Base-by-base conservation (phyloP, 2,113 vertebrate genomes). In the Stictonetta naevosa region DNA sequence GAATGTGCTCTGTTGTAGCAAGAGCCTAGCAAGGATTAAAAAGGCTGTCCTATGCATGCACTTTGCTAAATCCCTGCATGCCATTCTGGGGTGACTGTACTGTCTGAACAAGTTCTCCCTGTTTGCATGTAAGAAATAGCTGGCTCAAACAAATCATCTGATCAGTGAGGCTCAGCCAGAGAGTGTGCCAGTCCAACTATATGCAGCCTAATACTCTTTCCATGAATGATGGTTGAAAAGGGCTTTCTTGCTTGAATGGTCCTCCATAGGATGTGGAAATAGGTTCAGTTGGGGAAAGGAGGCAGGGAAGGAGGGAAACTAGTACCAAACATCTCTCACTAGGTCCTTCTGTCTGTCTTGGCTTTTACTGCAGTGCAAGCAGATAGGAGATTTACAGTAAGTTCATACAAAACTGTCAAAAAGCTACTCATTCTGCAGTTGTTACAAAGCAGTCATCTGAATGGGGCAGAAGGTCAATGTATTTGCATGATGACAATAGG, bases 61-160 rank as follows among this genome's bases (percentile, higher is more conserved):
- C 89, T 98, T 97, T 93, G 79, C 88, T 95, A 97, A 98, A 97
- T 95, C 97, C 96, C 93, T 60, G 33, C 96, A 86, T 92, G 90
- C 91, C 95, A 93, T 93, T 96, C 89, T 67, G 92, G 95, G 88
- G 50, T 90, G 92, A 89, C 92, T 82, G 94, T 85, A 81, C 94
- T 88, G 95, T 97, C 95, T 96, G 96, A 97, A 97, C 94, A 97
- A 94, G 97, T 95, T 95, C 89, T 93, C 94, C 96, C 96, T 97
- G 95, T 94, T 97, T 98, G 97, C 95, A 95, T 69, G 97, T 90
- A 96, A 96, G 96, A 94, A 95, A 94, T 79, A 94, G 84, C 91
- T 95, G 90, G 95, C 96, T 96, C 83, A 94, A 95, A 96, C 96
- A 97, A 97, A 96, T 96, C 96, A 90, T 55, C 75, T 88, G 97